These are phyloP conservation scores for Ivindomyrus marchei DNA, from an alignment of 2,113 vertebrate species.

Conservation along the genomic window DNA sequence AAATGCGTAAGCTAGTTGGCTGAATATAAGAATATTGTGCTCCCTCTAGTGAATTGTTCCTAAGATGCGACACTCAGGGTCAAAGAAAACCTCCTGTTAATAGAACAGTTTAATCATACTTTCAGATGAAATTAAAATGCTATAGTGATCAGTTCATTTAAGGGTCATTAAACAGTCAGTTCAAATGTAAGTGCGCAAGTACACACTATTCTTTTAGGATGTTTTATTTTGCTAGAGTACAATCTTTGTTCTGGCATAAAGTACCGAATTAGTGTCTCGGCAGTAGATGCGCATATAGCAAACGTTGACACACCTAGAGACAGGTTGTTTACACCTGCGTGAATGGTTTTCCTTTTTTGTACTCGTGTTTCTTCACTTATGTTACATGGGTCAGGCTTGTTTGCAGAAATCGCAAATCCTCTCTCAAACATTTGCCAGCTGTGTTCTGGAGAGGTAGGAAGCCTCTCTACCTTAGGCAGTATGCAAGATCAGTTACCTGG, in stretches of 20 bases:
- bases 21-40: background rate
- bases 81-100: background rate
- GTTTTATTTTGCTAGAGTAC: background rate
- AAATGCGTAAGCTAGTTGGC: background rate
- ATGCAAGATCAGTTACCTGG: background rate
- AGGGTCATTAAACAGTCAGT: background rate
- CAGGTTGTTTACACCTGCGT: background rate
- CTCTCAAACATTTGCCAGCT: background rate
- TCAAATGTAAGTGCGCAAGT: background rate
- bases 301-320: background rate
- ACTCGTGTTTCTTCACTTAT: background rate
- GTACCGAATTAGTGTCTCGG: background rate
- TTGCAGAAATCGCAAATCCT: background rate
- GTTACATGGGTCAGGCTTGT: background rate
- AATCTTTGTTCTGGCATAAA: background rate
- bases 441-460: background rate
- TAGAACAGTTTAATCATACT: background rate
- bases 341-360: background rate
- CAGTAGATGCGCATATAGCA: background rate
- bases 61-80: background rate
- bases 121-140: background rate
- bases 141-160: background rate
- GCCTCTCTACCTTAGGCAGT: background rate
- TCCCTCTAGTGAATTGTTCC: background rate
- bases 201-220: background rate